phyloP scores from a whole-genome alignment of 2,888 invertebrate species.

The Ceramica pisi region DNA sequence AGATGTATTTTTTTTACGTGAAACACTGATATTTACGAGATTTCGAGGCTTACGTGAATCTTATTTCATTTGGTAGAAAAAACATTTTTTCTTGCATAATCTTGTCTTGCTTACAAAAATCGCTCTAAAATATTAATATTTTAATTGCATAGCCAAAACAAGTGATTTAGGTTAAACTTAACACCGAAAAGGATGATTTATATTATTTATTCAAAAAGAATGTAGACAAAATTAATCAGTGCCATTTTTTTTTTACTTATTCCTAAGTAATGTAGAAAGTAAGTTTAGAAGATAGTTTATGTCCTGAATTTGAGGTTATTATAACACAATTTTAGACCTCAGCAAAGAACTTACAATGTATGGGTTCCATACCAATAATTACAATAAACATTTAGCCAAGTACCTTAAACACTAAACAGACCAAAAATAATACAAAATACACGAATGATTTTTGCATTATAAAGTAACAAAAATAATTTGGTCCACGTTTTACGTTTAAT shows the following conservation, averaged over 20 bases:
- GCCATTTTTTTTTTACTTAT: constrained; percentile 9
- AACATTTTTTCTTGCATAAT: constrained; percentile 1
- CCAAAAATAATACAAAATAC: constrained; percentile 3
- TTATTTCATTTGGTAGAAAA: too few species aligned
- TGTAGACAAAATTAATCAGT: constrained; percentile 27
- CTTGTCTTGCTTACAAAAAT: constrained; percentile 36
- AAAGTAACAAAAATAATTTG: constrained; percentile 39
- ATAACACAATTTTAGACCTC: background rate
- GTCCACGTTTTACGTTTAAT: constrained; percentile 48
- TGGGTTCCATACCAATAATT: background rate
- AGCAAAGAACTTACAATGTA: background rate
- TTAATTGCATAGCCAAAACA: constrained; percentile 60
- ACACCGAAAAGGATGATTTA: constrained; percentile 40
- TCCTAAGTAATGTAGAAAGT: background rate
- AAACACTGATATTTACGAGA: background rate
- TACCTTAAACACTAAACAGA: background rate
- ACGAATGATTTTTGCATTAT: background rate
- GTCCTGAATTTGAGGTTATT: background rate
- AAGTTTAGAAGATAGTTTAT: background rate
- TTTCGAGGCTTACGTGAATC: too few species aligned
- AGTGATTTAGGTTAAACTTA: constrained; percentile 57
- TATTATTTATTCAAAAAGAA: background rate
- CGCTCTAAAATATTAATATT: constrained; percentile 41
- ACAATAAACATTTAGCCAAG: too few species aligned
- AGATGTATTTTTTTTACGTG: too few species aligned